Base-by-base conservation (phyloP, 2,888 invertebrate genomes). In the Ferrisia virgata region DNA sequence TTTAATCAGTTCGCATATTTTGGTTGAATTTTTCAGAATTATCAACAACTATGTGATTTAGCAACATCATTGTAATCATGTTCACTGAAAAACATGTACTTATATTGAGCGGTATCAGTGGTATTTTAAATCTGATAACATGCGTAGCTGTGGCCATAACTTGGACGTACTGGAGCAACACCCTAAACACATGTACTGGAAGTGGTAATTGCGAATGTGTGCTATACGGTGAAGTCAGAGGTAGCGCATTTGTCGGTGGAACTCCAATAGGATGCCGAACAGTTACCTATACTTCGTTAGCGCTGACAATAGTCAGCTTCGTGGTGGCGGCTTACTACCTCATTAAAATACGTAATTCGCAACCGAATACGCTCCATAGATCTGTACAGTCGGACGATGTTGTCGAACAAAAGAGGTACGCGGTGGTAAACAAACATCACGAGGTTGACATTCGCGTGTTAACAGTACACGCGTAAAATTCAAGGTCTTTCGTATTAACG, bases 121-220 rank as follows among this genome's bases (percentile, higher is more conserved):
- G 84, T 47, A n/a, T 84, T 8, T 58, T 79, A 11, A 64, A 79
- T 84, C 18, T 84, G 25, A 64, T 84, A 33, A 25, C 69, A n/a
- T 40, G 36, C 9, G 36, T 84, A 22, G 47, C 79, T 18, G 15
- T 84, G 15, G 84, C 58, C 22, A 58, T 84, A 15, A 58, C 78
- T 18, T 84, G 84, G 84, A 79, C 84, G 8, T 84, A 84, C 39
- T 84, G 84, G 84, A 79, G 79, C 11, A 58, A 47, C 33, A 58
- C 64, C n/a, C 36, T 84, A n/a, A 58, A 79, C 33, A 79, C 25
- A 9, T 84, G 84, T 58, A 58, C 79, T 13, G 79, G 58, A 28
- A 40, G 36, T 33, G 40, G 39, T 18, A 64, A 79, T 31, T 84
- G 84, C 69, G 79, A 79, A 33, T 84, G 84, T n/a, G 40, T 84